phyloP scores from a whole-genome alignment of 2,113 vertebrate species.

The Oriolus oriolus region DNA sequence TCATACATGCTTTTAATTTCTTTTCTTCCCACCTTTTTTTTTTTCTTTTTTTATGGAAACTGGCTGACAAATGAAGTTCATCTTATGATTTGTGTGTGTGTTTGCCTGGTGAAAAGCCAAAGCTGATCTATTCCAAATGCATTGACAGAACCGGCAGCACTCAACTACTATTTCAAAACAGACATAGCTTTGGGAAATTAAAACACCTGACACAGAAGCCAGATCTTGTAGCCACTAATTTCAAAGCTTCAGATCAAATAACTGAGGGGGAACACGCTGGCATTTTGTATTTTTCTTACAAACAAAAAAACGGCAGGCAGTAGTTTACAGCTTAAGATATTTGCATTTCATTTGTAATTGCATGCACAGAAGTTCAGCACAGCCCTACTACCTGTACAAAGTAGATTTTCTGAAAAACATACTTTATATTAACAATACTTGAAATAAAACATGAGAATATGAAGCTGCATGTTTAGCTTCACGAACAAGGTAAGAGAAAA shows the following conservation, averaged over 20 bases:
- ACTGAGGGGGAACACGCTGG: accelerated
- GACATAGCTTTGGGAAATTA: not conserved
- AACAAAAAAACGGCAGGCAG: not conserved
- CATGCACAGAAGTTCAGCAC: not conserved
- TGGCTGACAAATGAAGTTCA: not conserved
- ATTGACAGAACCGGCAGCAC: not conserved
- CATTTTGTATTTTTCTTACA: not conserved
- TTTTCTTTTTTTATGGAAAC: not conserved
- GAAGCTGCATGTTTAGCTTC: not conserved
- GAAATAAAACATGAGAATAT: not conserved
- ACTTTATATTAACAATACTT: not conserved
- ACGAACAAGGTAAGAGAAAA: not conserved
- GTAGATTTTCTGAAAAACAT: not conserved
- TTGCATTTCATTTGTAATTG: not conserved
- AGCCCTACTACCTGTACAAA: not conserved
- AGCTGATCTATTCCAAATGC: not conserved
- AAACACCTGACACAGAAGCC: not conserved
- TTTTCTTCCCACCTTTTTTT: not conserved
- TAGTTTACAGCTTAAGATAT: not conserved
- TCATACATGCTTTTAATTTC: not conserved
- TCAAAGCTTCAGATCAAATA: not conserved
- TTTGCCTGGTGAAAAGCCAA: not conserved
- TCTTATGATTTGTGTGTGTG: not conserved
- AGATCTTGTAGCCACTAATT: not conserved
- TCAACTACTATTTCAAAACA: not conserved